Base-by-base conservation (phyloP, 2,888 invertebrate species). In the Phyllotreta striolata region DNA sequence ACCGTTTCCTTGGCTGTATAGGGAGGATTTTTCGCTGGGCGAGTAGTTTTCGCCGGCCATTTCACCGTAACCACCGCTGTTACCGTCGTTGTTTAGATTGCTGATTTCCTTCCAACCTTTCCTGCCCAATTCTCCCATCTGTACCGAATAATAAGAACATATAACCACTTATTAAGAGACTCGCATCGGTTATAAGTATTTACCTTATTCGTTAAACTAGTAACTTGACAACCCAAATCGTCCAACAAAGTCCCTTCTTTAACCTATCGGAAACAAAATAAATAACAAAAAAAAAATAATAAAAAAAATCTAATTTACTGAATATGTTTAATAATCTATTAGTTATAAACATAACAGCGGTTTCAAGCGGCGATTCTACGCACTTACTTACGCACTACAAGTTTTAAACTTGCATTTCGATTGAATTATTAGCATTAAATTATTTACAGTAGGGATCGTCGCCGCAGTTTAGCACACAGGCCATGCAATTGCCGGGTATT, bases 171-270 rank as follows among this genome's bases (percentile, higher is more conserved):
- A 6, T 41, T 0, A 7, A 4, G 41, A 5, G 3, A 9, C 24
- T 9, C 40, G n/a, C 3, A 1, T 43, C 10, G 4, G 4, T 14
- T 55, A 41, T 14, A 13, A 54, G 3, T 41, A 55, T 63, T 69
- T 79, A 89, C 89, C 89, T 89, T 89, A 74, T 80, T 81, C 70
- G 89, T 86, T 77, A 89, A 82, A 79, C 78, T 86, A 78, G 86
- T 83, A 72, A 89, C 88, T 79, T 88, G 88, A 70, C 80, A 79
- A 69, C 87, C 85, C 76, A 89, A 85, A 75, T 86, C 87, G 76
- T 88, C 89, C 82, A 89, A 83, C 77, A 89, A 83, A 74, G 85
- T 86, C 78, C 89, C 89, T 72, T 89, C 89, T 83, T 87, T 89
- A 76, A 89, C 88, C 89, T 75, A 77, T 71, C 75, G 55, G 73